Evolutionary conservation across 2,797 vertebrate species (phyloP).

Genomic region (Melanogrammus aeglefinus): DNA sequence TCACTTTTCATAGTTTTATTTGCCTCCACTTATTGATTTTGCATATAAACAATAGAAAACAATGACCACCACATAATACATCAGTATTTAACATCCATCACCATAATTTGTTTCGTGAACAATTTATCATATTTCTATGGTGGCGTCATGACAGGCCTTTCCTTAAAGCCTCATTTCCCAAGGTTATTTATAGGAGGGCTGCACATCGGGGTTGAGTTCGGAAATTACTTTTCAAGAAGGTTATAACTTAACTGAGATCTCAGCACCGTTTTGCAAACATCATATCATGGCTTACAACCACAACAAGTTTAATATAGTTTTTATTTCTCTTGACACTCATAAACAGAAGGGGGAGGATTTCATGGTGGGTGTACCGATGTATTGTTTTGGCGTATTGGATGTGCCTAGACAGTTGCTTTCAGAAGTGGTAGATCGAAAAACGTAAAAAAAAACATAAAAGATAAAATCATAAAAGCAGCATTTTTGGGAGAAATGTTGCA

Average conservation of each 20-base stretch:
- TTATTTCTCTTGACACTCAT: not conserved
- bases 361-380: not conserved
- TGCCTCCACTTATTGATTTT: not conserved
- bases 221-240: not conserved
- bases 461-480: conserved; percentile 1
- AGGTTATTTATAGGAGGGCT: not conserved
- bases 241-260: not conserved
- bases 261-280: not conserved
- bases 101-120: not conserved
- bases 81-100: not conserved
- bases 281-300: not conserved
- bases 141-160: not conserved
- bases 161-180: conserved; percentile 3
- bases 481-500: not conserved
- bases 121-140: not conserved
- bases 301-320: not conserved
- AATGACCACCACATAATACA: not conserved
- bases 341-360: not conserved
- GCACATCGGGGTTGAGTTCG: not conserved
- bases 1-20: not conserved
- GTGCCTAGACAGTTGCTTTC: not conserved
- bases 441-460: not conserved
- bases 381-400: not conserved
- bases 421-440: not conserved
- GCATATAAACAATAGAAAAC: not conserved